phyloP scores from a whole-genome alignment of 2,797 vertebrate genomes.

The Oreortyx pictus region DNA sequence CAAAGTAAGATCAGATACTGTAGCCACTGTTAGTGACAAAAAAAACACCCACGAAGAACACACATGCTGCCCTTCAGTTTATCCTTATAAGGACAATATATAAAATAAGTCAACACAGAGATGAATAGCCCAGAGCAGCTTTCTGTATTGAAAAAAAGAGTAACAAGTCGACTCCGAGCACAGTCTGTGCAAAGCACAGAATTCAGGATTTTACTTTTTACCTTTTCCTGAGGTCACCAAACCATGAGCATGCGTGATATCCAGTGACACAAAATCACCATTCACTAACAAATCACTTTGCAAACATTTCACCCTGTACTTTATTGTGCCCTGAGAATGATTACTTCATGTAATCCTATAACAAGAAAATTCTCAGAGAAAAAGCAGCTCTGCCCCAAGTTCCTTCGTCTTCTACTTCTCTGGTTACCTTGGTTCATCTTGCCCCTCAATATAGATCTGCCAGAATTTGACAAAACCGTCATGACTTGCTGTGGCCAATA shows the following conservation, averaged over 20 bases:
- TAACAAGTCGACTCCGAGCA: neutral
- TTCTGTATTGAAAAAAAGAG: neutral
- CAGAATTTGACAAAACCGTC: slow-evolving; percentile 99
- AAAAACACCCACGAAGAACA: neutral
- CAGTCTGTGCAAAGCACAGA: neutral
- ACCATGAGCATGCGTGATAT: fast-evolving
- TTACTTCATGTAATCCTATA: neutral
- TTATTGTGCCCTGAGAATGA: neutral
- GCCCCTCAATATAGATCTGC: slow-evolving; percentile 98
- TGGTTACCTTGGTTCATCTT: slow-evolving; percentile 92
- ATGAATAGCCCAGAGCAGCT: neutral
- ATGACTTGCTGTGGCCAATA: slow-evolving; percentile 96
- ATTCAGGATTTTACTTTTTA: neutral
- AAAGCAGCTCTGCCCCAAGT: neutral
- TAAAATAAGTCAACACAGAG: neutral
- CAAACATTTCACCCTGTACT: neutral
- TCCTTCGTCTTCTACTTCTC: neutral
- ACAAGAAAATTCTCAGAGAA: neutral
- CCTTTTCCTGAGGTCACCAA: neutral
- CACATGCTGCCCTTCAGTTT: neutral
- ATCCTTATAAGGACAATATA: neutral
- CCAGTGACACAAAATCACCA: neutral
- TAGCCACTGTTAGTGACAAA: neutral
- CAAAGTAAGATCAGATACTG: neutral
- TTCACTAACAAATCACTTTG: neutral